Conservation (phyloP, 2,888 invertebrate species). For the Pachydiplax longipennis region DNA sequence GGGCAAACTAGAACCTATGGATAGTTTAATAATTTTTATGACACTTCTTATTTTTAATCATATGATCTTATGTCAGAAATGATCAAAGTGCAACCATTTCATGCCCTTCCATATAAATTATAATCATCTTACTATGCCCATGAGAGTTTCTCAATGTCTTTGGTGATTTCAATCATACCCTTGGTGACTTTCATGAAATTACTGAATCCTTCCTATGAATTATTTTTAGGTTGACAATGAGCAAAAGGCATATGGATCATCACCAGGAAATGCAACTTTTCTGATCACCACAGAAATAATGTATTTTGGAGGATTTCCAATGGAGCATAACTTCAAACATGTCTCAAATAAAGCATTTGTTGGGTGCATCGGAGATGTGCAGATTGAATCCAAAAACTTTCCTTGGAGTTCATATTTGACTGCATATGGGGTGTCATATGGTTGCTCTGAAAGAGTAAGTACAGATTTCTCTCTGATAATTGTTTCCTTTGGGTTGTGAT, state of each 20-base stretch:
- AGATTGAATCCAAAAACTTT: conserved; percentile 75
- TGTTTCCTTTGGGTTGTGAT: too few species aligned
- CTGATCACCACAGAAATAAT: conserved; percentile 72
- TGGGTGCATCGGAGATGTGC: conserved; percentile 89
- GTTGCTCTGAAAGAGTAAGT: conserved; percentile 80
- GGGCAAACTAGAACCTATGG: too few species aligned
- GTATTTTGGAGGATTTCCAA: conserved; percentile 89
- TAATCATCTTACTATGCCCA: too few species aligned
- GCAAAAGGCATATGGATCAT: conserved; percentile 54
- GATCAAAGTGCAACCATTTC: too few species aligned
- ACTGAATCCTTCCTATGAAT: not conserved
- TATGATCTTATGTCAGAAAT: too few species aligned
- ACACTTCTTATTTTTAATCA: too few species aligned
- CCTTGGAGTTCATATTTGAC: conserved; percentile 81
- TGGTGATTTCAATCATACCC: too few species aligned
- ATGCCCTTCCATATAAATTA: too few species aligned
- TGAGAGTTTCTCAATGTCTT: too few species aligned
- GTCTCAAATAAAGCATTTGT: conserved; percentile 84
- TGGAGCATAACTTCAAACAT: conserved; percentile 68
- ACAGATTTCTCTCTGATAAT: too few species aligned
- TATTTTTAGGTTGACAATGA: conserved; percentile 53
- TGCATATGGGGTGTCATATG: conserved; percentile 83
- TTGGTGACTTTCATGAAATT: too few species aligned
- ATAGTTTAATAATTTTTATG: too few species aligned
- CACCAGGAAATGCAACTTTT: conserved; percentile 58